These are phyloP conservation scores for Dryomyza anilis DNA, from an alignment of 2,888 invertebrate genomes.

Conservation along the genomic window DNA sequence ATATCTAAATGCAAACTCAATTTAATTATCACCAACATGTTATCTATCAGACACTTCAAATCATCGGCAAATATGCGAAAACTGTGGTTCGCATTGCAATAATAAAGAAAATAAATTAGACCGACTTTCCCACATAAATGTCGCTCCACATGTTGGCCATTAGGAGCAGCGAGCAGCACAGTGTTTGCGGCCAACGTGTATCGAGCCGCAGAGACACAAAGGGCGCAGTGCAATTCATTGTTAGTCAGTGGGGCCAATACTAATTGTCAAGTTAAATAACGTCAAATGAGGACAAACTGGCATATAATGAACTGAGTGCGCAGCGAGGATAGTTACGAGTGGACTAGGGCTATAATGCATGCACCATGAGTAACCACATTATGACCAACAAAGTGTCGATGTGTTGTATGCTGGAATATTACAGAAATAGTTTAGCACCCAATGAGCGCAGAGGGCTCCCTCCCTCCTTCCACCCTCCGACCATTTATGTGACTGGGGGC, in stretches of 20 bases:
- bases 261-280: background rate
- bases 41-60: too few species aligned
- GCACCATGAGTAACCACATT: background rate
- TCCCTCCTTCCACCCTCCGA: too few species aligned
- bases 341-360: too few species aligned
- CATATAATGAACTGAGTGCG: background rate
- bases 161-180: background rate
- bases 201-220: background rate
- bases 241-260: background rate
- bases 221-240: background rate
- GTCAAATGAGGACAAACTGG: background rate
- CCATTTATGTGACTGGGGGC: too few species aligned
- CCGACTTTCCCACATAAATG: constrained; percentile 3
- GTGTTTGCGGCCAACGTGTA: background rate
- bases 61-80: background rate
- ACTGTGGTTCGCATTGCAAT: background rate
- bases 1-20: too few species aligned
- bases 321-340: too few species aligned
- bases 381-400: background rate
- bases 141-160: background rate
- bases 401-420: background rate
- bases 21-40: background rate
- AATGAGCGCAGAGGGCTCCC: too few species aligned
- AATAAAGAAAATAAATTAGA: constrained; percentile 12
- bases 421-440: too few species aligned